phyloP scores from a whole-genome alignment of 2,888 invertebrate genomes.

The Acleris cristana region DNA sequence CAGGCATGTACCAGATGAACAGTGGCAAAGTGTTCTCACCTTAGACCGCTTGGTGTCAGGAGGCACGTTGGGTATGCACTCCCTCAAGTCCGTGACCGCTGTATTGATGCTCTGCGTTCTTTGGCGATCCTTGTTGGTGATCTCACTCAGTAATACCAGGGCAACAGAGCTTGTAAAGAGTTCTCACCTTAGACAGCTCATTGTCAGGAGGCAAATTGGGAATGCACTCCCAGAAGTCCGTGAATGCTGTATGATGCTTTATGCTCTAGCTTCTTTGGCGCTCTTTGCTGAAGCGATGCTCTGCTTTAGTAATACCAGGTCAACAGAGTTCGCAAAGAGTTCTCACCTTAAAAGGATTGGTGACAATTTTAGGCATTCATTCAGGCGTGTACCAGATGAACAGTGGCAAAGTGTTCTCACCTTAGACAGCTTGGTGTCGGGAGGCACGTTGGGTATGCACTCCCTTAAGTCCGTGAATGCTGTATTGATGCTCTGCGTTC shows the following conservation, averaged over 20 bases:
- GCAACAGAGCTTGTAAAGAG: too few relatives aligned
- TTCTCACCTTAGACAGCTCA: conserved; percentile 93
- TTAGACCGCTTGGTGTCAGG: conserved; percentile 96
- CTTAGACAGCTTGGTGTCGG: conserved; percentile 97
- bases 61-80: conserved; percentile 95
- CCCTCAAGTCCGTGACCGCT: conserved; percentile 95
- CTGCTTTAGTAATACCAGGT: too few relatives aligned
- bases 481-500: conserved; percentile 97
- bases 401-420: conserved; percentile 73
- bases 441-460: conserved; percentile 97
- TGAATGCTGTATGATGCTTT: conserved; percentile 95
- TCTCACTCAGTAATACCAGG: too few relatives aligned
- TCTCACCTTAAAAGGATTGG: conserved; percentile 95
- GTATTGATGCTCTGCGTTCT: conserved; percentile 97
- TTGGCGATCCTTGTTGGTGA: conserved; percentile 89
- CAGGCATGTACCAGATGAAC: too few relatives aligned
- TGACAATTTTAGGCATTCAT: conserved; percentile 80
- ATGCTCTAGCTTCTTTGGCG: conserved; percentile 94
- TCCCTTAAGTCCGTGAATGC: conserved; percentile 96
- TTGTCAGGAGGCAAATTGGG: conserved; percentile 98
- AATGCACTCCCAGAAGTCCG: conserved; percentile 95
- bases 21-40: conserved; percentile 81
- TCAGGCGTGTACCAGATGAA: too few relatives aligned
- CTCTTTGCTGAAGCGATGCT: conserved; percentile 97
- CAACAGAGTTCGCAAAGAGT: conserved; percentile 38